These are phyloP conservation scores for Protonibea diacanthus DNA, from an alignment of 2,797 vertebrate species.

Conservation along the genomic window DNA sequence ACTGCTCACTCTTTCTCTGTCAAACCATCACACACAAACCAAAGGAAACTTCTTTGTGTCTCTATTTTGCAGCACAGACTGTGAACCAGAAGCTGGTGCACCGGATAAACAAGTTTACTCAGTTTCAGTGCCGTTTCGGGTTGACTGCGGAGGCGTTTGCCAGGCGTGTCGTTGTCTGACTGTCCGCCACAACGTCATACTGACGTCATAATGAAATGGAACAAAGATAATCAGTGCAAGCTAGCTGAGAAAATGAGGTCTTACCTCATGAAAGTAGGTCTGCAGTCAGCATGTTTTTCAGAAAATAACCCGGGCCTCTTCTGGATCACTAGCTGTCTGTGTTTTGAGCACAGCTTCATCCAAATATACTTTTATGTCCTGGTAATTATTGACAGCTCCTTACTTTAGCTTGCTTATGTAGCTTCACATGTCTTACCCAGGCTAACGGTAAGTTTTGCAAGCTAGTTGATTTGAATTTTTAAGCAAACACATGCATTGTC, in stretches of 20 bases:
- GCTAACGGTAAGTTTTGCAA: not conserved
- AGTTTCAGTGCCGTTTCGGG: too few species aligned
- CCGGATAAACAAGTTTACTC: too few species aligned
- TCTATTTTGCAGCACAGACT: too few species aligned
- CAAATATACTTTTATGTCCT: not conserved
- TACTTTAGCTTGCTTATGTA: not conserved
- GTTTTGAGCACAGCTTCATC: not conserved
- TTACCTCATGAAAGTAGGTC: slow-evolving; percentile 29
- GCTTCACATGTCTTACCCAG: not conserved
- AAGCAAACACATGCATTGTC: not conserved
- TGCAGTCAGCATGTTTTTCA: slow-evolving; percentile 13
- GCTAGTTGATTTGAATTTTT: not conserved
- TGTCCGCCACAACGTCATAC: slow-evolving; percentile 1
- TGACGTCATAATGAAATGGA: slow-evolving; percentile 12
- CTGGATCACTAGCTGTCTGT: slow-evolving; percentile 14
- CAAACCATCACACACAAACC: too few species aligned
- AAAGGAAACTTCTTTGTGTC: too few species aligned
- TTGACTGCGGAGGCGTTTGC: too few species aligned
- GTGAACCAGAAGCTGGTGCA: too few species aligned
- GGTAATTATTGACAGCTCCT: not conserved
- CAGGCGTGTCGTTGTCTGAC: too few species aligned
- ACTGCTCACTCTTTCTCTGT: too few species aligned
- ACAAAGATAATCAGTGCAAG: slow-evolving; percentile 22
- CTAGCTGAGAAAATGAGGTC: slow-evolving; percentile 31
- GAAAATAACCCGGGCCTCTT: slow-evolving; percentile 4